Evolutionary conservation across 2,888 invertebrate species (phyloP), one percentile per base, ranked within the genome.

Genomic region (Miltochrista miniata): DNA sequence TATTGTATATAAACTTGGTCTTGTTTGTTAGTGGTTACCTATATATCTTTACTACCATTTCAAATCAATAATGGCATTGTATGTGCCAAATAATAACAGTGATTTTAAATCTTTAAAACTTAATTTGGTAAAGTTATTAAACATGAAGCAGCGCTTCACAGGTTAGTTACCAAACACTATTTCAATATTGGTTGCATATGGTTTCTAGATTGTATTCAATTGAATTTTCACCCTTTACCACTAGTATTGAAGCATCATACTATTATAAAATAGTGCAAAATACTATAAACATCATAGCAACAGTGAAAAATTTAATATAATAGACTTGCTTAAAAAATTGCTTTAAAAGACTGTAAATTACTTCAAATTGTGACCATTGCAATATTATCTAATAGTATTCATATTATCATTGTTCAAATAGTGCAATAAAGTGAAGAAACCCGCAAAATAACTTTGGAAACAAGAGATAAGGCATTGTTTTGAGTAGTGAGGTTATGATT

Each of bases 401-500:
- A 24, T 24, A 24, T 24, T 24, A 24, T 4, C 8, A 40, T 29
- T 2, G 15, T 44, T 12, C 1, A 10, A 45, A 15, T 12, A 14
- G 39, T 49, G 39, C 44, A 13, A 30, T 18, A 30, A 12, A 11
- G 39, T 45, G 49, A n/a, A 40, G 39, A 35, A 52, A 54, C 36
- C 48, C 33, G 31, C 37, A 13, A 43, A 49, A 48, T 41, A 13
- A n/a, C 18, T 34, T 29, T 37, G 42, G 52, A 55, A 59, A 42
- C 37, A 38, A 34, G 47, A 57, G 51, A 52, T 45, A 42, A 52
- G 46, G 54, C 38, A 48, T 64, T 68, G 59, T 68, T 61, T 61
- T 72, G 68, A 61, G 36, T 41, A 38, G 40, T 63, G 71, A 90
- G 90, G 90, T 90, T 90, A 90, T 83, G 76, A 79, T 79, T 60